These are phyloP conservation scores for Galerucella calmariensis DNA, from an alignment of 2,888 invertebrate species.

Conservation along the genomic window DNA sequence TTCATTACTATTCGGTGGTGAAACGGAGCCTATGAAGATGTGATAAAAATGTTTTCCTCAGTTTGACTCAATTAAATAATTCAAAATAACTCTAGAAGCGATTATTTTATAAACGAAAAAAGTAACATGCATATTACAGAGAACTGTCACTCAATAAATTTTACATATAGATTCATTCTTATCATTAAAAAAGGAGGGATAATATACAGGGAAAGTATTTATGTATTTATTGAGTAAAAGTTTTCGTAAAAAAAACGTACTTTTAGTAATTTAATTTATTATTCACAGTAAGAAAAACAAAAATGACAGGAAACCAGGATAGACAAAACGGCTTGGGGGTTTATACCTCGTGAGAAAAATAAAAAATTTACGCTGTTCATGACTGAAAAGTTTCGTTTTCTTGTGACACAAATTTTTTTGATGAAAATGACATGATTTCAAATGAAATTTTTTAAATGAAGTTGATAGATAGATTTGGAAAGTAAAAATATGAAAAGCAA, in stretches of 20 bases:
- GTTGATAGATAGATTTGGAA: too few species aligned
- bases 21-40: too few species aligned
- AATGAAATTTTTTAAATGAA: neutral
- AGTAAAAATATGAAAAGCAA: neutral
- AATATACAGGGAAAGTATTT: too few species aligned
- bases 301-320: slow-evolving; percentile 1
- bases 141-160: neutral
- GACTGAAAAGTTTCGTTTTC: neutral
- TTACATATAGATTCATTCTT: neutral
- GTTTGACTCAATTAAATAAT: too few species aligned
- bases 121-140: neutral
- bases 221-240: neutral
- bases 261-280: slow-evolving; percentile 20
- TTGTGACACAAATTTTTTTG: neutral
- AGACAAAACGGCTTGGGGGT: neutral
- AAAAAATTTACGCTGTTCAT: neutral
- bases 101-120: neutral
- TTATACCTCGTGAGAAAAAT: neutral
- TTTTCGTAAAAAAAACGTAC: neutral
- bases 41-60: too few species aligned
- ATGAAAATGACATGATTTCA: neutral
- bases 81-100: neutral
- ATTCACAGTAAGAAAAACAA: slow-evolving; percentile 11
- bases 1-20: too few species aligned
- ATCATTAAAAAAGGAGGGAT: too few species aligned